These are phyloP conservation scores for Drosophila subquinaria DNA, from an alignment of 2,888 invertebrate genomes.

Conservation along the genomic window DNA sequence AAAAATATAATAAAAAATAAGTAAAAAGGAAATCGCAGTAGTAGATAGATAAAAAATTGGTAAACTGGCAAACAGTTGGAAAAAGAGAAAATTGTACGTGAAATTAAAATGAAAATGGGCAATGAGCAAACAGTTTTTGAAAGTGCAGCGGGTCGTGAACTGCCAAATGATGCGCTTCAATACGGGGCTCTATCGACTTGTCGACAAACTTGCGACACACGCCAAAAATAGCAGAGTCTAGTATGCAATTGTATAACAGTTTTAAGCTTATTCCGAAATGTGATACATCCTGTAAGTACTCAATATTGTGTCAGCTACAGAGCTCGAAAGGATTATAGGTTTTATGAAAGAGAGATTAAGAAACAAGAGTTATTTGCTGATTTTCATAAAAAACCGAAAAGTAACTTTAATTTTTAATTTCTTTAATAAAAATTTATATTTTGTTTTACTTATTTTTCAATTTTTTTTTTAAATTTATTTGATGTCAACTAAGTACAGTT, in stretches of 20 bases:
- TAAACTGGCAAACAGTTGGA: slow-evolving; percentile 62
- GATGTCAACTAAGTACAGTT: too few species aligned
- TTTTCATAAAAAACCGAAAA: not conserved
- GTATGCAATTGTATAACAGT: not conserved
- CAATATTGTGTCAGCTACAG: not conserved
- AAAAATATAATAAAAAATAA: slow-evolving; percentile 6
- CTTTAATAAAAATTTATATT: too few species aligned
- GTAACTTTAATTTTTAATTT: too few species aligned
- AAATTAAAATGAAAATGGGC: slow-evolving; percentile 76
- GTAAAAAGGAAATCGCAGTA: slow-evolving; percentile 13
- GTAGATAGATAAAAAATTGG: slow-evolving; percentile 28
- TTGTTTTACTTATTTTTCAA: too few species aligned
- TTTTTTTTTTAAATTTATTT: too few species aligned
- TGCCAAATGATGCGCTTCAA: slow-evolving; percentile 32
- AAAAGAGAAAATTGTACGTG: slow-evolving; percentile 71
- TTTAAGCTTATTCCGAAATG: not conserved
- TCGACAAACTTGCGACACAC: too few species aligned
- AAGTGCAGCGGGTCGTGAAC: slow-evolving; percentile 65
- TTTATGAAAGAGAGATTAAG: too few species aligned
- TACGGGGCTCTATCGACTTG: not conserved
- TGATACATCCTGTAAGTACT: not conserved
- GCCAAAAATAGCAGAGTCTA: not conserved
- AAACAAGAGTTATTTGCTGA: too few species aligned
- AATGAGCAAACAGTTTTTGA: slow-evolving; percentile 68
- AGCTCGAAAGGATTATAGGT: too few species aligned